Evolutionary conservation across 2,888 invertebrate species (phyloP).

Genomic region (Calephelis perditalis): DNA sequence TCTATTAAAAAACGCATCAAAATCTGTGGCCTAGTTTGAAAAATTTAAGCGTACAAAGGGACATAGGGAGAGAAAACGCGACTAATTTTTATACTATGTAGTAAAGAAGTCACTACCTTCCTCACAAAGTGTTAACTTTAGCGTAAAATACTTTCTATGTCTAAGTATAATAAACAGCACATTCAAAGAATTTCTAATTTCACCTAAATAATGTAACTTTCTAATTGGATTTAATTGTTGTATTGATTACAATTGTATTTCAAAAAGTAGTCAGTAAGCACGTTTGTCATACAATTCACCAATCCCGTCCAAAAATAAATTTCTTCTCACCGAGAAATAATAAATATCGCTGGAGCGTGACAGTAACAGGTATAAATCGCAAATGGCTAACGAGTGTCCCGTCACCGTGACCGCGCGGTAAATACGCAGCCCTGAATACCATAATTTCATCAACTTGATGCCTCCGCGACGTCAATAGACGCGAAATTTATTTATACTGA

Average conservation of each 20-base stretch:
- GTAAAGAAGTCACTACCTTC: no score
- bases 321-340: conserved; percentile 31
- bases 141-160: no score
- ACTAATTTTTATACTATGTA: no score
- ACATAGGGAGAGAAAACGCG: no score
- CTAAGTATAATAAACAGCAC: no score
- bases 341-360: conserved; percentile 46
- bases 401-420: conserved; percentile 26
- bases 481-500: conserved; percentile 5
- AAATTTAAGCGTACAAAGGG: no score
- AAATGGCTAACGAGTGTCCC: conserved; percentile 41
- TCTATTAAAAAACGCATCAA: no score
- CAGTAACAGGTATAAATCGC: conserved; percentile 42
- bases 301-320: conserved; percentile 15
- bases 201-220: no score
- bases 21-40: no score
- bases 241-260: not conserved
- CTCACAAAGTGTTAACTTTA: no score
- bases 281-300: conserved; percentile 4
- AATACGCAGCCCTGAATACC: conserved; percentile 32
- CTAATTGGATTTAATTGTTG: no score
- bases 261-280: not conserved
- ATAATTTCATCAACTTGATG: conserved; percentile 38
- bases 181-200: no score
- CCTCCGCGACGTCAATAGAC: conserved; percentile 2